Base-by-base conservation (phyloP, 1,140 invertebrate species). In the Magallana gigas region DNA sequence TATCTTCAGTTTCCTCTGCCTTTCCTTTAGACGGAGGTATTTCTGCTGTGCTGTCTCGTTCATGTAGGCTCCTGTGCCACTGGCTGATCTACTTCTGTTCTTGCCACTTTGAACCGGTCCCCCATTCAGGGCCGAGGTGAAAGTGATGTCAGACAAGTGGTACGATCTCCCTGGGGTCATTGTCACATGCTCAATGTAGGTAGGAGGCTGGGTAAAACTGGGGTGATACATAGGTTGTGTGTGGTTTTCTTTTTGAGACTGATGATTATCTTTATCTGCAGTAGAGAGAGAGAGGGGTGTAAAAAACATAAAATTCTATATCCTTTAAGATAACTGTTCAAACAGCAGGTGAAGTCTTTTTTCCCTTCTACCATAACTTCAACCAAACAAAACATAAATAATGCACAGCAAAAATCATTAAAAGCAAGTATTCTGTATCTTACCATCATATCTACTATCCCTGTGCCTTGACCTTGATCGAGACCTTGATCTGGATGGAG, bases 21-120 rank as follows among this genome's bases (percentile, higher is more conserved):
- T 87, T 59, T 92, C 91, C 83, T 93, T 93, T 6, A 93, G 84
- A 83, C 87, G 86, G 14, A 92, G 62, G 64, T 93, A 93, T 64
- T 92, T 93, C 36, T 91, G 89, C 82, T 93, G 92, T 2, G 91
- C 91, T 84, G 91, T 83, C 16, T 87, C 48, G 57, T 83, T 85
- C 83, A 90, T 86, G 60, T 85, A 48, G 14, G 84, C 81, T 16
- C 60, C 68, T 58, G 87, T 80, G 82, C 88, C 8, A 85, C 87
- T 76, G 5, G 9, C 18, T 76, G 68, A 29, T 14, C 68, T 36
- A 12, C 68, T 76, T 29, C 81, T 85, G 87, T 29, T 64, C 81
- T 18, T 12, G 56, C n/a, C 36, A 23, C 23, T 76, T 57, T 60
- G 36, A 56, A 76, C 64, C 48, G 56, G 57, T 59, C 82, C 58